These are phyloP conservation scores for Harpagoxenus sublaevis DNA, from an alignment of 2,888 invertebrate species.

Conservation along the genomic window DNA sequence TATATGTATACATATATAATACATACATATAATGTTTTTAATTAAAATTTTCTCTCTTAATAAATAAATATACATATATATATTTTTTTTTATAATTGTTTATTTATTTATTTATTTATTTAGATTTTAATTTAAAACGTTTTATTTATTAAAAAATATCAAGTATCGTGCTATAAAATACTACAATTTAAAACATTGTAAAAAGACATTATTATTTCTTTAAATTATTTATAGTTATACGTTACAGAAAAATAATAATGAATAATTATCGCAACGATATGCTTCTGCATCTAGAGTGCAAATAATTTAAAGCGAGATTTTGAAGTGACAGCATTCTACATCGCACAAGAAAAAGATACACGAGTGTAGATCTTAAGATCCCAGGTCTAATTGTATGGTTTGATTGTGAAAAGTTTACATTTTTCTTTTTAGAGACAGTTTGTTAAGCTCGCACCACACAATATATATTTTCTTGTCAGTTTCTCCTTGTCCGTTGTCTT, in stretches of 20 bases:
- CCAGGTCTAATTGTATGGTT: background rate
- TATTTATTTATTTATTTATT: background rate
- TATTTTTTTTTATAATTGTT: too few species aligned
- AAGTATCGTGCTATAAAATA: background rate
- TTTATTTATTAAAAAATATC: background rate
- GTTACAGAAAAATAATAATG: background rate
- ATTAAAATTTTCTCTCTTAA: too few species aligned
- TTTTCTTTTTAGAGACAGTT: background rate
- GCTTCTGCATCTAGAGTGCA: background rate
- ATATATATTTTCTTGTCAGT: constrained; percentile 16
- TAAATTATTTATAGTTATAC: background rate
- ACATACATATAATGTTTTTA: too few species aligned
- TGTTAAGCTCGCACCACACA: constrained; percentile 17
- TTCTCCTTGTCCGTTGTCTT: background rate
- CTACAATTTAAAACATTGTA: background rate
- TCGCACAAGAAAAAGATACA: background rate
- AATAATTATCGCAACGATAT: background rate
- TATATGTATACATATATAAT: too few species aligned
- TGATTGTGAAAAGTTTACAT: background rate
- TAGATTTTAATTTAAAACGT: background rate
- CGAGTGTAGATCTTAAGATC: background rate
- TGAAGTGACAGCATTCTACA: constrained; percentile 1
- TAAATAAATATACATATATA: background rate
- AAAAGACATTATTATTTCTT: constrained; percentile 1
- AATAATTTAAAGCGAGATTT: background rate